Evolutionary conservation across 2,888 invertebrate species (phyloP).

Genomic region (Dryadula phaetusa): DNA sequence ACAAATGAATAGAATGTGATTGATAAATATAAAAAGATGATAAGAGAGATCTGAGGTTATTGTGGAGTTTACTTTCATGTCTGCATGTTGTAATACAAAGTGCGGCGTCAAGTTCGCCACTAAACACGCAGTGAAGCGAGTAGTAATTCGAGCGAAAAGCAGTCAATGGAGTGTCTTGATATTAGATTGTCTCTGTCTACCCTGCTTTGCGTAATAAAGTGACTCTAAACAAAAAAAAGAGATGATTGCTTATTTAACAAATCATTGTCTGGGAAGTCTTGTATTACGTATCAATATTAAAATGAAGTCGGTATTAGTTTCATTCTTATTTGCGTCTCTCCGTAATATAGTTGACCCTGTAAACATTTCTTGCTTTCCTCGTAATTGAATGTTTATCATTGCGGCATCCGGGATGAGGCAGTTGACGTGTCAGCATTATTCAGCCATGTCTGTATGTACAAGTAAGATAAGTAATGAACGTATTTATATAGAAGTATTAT

Average conservation of each 20-base stretch:
- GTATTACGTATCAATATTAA: not conserved
- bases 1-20: no score
- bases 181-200: no score
- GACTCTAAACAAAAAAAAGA: no score
- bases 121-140: no score
- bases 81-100: no score
- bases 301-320: not conserved
- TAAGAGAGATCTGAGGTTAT: no score
- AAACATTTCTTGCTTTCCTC: slow-evolving; percentile 46
- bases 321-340: not conserved
- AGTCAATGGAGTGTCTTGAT: no score
- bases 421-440: slow-evolving; percentile 35
- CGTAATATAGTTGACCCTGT: slow-evolving; percentile 26
- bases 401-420: slow-evolving; percentile 45
- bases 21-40: no score
- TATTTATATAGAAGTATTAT: not conserved
- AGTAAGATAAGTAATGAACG: slow-evolving; percentile 20
- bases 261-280: not conserved
- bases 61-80: no score
- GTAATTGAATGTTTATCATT: slow-evolving; percentile 47
- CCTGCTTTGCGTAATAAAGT: no score
- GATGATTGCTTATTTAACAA: not conserved
- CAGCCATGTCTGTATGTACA: slow-evolving; percentile 31
- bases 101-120: no score
- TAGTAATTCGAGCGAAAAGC: no score